Evolutionary conservation across 1,140 invertebrate genomes (phyloP).

Genomic region (Luehdorfia chinensis): DNA sequence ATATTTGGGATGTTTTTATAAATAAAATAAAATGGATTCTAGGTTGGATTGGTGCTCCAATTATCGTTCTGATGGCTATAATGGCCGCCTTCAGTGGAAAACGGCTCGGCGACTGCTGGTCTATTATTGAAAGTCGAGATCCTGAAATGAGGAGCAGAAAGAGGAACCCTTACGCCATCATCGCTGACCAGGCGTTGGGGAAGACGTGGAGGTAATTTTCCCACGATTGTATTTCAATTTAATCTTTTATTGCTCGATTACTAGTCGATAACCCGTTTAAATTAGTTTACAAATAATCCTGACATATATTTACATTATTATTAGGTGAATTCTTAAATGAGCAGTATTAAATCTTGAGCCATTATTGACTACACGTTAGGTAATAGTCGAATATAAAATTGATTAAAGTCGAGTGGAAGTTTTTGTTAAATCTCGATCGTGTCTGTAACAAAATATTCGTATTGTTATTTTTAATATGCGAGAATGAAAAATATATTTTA

Average conservation of each 20-base stretch:
- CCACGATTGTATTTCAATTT: not conserved
- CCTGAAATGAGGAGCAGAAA: constrained; percentile 78
- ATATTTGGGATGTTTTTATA: no score
- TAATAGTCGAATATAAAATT: no score
- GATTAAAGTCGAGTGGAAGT: no score
- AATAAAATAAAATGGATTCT: constrained; percentile 23
- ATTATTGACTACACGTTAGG: no score
- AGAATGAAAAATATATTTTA: no score
- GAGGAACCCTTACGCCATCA: constrained; percentile 83
- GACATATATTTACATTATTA: no score
- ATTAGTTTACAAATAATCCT: not conserved
- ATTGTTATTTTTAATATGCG: no score
- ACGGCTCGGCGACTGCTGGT: constrained; percentile 82
- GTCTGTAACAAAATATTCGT: no score
- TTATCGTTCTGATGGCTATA: constrained; percentile 79
- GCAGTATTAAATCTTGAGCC: no score
- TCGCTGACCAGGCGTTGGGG: constrained; percentile 80
- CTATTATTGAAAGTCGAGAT: constrained; percentile 82
- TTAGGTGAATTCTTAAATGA: no score
- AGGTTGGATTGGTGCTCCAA: constrained; percentile 82
- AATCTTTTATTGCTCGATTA: no score
- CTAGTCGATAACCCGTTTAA: not conserved
- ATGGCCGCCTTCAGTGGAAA: constrained; percentile 80
- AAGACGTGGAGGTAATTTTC: constrained; percentile 77
- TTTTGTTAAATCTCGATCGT: no score